These are phyloP conservation scores for Coleophora deauratella DNA, from an alignment of 2,888 invertebrate species.

Conservation along the genomic window DNA sequence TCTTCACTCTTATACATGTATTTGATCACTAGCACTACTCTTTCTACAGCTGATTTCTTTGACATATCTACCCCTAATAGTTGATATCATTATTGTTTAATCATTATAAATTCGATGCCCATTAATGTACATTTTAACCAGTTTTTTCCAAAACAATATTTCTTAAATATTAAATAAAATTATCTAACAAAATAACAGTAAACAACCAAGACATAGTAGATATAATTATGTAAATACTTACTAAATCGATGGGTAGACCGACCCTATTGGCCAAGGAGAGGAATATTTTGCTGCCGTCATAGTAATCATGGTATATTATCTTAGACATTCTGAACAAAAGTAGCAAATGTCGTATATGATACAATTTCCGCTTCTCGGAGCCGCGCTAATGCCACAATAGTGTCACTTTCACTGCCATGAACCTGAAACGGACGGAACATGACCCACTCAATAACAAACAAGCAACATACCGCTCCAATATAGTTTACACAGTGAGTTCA, in stretches of 20 bases:
- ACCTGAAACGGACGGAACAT: constrained; percentile 13
- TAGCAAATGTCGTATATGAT: background rate
- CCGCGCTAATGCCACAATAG: background rate
- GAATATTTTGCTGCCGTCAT: constrained; percentile 83
- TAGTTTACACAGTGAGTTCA: too few relatives aligned
- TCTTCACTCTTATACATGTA: too few relatives aligned
- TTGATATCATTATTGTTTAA: too few relatives aligned
- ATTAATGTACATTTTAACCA: too few relatives aligned
- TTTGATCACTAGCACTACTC: too few relatives aligned
- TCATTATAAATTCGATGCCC: too few relatives aligned
- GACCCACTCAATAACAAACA: constrained; percentile 1
- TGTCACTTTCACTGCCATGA: constrained; percentile 14
- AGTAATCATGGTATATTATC: constrained; percentile 59
- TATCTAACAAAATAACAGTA: background rate
- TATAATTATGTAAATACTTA: constrained; percentile 53
- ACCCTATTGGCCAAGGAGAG: constrained; percentile 78
- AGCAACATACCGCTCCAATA: too few relatives aligned
- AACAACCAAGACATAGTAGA: background rate
- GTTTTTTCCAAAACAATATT: too few relatives aligned
- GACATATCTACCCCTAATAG: too few relatives aligned
- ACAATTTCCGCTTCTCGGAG: constrained; percentile 5
- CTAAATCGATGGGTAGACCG: constrained; percentile 86
- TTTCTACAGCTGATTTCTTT: too few relatives aligned
- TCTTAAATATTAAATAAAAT: constrained; percentile 3
- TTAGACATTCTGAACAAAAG: constrained; percentile 29